A percentile compares a stretch with the other conserved stretches of the same genome.
Evolutionary conservation across 2,797 vertebrate genomes (phyloP).

Genomic region (Crypturellus tataupa): DNA sequence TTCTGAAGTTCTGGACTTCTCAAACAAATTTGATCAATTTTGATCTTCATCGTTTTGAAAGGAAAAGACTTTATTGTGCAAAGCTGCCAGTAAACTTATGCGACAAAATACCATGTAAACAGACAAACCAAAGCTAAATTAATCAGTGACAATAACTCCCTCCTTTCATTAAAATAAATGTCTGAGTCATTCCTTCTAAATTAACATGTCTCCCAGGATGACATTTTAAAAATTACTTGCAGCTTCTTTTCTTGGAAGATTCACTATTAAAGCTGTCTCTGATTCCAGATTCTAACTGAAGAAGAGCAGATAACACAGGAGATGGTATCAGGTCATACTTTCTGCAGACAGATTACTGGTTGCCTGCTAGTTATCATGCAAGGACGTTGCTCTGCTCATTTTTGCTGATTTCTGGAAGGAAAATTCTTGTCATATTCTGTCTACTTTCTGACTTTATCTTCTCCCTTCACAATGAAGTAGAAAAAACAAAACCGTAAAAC

Average conservation of each 20-base stretch:
- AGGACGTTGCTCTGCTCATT: background rate
- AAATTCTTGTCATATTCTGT: background rate
- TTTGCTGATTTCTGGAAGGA: background rate
- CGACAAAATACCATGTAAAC: background rate
- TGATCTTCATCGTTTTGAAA: background rate
- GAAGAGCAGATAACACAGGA: background rate
- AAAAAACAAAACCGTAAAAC: constrained; percentile 5
- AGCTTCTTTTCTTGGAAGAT: background rate
- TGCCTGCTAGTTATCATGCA: background rate
- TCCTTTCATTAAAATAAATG: constrained; percentile 31
- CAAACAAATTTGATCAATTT: background rate
- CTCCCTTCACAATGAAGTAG: background rate
- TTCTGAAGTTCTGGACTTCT: background rate
- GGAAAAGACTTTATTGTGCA: background rate
- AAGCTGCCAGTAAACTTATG: background rate
- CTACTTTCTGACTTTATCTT: background rate
- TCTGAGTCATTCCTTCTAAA: constrained; percentile 22
- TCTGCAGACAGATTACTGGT: background rate
- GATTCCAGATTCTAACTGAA: background rate
- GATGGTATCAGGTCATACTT: background rate
- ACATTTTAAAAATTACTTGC: background rate
- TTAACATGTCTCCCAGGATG: background rate
- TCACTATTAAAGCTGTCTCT: background rate
- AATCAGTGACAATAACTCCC: background rate
- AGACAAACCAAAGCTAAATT: constrained; percentile 20